A percentile compares a stretch with the other conserved stretches of the same genome.
phyloP scores from a whole-genome alignment of 2,888 invertebrate species.

The Ormyrus labotus region DNA sequence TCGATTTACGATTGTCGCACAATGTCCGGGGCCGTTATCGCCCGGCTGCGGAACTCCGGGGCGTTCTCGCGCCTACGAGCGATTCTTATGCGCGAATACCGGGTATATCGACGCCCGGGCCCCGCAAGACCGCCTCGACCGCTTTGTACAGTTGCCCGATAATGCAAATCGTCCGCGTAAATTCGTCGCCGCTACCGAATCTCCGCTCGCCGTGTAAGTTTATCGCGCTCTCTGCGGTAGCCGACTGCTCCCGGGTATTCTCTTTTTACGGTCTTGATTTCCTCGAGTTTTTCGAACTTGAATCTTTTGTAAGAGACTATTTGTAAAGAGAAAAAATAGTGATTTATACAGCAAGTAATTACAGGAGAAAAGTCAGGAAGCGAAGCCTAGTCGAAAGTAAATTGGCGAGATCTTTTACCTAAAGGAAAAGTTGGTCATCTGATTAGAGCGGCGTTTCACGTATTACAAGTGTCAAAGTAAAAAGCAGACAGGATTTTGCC shows the following conservation, averaged over 20 bases:
- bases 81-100: neutral
- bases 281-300: no score
- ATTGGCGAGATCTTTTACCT: no score
- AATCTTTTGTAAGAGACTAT: no score
- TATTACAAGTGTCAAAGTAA: neutral
- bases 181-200: constrained; percentile 53
- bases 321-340: no score
- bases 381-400: no score
- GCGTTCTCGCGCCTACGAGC: constrained; percentile 11
- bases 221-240: constrained; percentile 28
- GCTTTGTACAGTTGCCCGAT: constrained; percentile 21
- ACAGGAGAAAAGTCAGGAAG: no score
- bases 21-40: constrained; percentile 32
- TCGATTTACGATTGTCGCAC: constrained; percentile 57
- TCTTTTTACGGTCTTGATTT: neutral
- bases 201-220: neutral
- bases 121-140: neutral
- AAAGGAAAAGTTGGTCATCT: no score
- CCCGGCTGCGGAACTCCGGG: constrained; percentile 1
- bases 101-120: neutral
- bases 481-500: constrained; percentile 11
- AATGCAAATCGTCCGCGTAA: constrained; percentile 54
- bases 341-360: no score
- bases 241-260: neutral
- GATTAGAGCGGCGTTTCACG: neutral